These are phyloP conservation scores for Maniola jurtina DNA, from an alignment of 1,140 invertebrate genomes.

Conservation along the genomic window DNA sequence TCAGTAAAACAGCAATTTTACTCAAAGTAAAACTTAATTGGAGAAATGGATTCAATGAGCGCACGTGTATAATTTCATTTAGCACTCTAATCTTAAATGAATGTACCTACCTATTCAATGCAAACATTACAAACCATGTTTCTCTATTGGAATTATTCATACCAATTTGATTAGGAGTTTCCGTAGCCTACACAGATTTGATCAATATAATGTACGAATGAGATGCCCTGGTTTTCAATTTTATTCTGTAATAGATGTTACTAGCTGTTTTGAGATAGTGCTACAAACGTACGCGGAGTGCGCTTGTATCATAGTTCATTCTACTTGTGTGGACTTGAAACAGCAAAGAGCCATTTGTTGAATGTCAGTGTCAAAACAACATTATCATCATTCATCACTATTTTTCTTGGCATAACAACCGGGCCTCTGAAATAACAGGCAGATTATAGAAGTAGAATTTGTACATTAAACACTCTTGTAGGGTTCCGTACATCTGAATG, in stretches of 20 bases:
- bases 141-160: conserved; percentile 22
- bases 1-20: not conserved
- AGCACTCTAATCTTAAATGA: conserved; percentile 20
- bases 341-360: no score
- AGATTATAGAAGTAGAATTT: no score
- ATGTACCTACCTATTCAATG: conserved; percentile 18
- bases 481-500: no score
- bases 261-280: no score
- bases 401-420: no score
- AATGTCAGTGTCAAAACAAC: no score
- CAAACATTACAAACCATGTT: conserved; percentile 15
- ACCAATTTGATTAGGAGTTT: conserved; percentile 6
- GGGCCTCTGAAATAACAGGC: no score
- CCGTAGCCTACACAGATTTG: not conserved
- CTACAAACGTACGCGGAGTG: no score
- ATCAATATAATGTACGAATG: not conserved
- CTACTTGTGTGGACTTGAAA: no score
- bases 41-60: conserved; percentile 2
- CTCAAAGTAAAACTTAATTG: conserved; percentile 5
- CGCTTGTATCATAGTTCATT: no score
- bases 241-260: not conserved
- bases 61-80: conserved; percentile 25
- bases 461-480: no score
- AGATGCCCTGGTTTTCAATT: not conserved
- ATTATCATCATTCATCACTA: no score